phyloP scores from a whole-genome alignment of 2,797 vertebrate species.

The Threskiornis aethiopicus region DNA sequence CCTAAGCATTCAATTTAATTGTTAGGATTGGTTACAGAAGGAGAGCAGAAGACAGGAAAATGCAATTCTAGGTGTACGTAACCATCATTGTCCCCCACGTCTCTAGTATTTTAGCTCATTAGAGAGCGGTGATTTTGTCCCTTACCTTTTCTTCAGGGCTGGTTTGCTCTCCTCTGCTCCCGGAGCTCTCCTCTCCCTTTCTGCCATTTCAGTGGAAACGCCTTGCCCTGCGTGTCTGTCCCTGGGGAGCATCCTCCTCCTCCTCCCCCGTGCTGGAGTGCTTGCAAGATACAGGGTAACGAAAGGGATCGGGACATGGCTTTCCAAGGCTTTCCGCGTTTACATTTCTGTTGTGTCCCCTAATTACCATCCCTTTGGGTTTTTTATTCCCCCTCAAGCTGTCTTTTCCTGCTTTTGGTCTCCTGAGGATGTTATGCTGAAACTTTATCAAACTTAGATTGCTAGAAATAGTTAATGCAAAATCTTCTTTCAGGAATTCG shows the following conservation, averaged over 20 bases:
- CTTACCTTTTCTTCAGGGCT: background rate
- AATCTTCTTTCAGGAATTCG: background rate
- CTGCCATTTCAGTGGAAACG: background rate
- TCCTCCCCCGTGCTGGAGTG: background rate
- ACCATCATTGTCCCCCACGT: background rate
- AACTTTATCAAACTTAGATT: background rate
- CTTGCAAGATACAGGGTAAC: background rate
- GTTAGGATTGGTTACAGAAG: background rate
- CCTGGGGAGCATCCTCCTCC: background rate
- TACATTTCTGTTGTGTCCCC: background rate
- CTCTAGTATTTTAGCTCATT: background rate
- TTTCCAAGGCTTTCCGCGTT: background rate
- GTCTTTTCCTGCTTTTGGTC: background rate
- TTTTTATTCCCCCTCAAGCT: background rate
- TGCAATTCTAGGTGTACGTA: background rate
- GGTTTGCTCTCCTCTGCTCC: background rate
- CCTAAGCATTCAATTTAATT: background rate
- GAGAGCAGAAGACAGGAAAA: background rate
- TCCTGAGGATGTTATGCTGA: background rate
- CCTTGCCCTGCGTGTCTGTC: background rate
- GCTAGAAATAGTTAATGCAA: background rate
- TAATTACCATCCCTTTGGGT: constrained; percentile 17
- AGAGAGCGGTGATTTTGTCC: background rate
- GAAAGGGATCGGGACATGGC: background rate
- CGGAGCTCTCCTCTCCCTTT: background rate